Evolutionary conservation across 2,797 vertebrate species (phyloP).

Genomic region (Chloroceryle inda): DNA sequence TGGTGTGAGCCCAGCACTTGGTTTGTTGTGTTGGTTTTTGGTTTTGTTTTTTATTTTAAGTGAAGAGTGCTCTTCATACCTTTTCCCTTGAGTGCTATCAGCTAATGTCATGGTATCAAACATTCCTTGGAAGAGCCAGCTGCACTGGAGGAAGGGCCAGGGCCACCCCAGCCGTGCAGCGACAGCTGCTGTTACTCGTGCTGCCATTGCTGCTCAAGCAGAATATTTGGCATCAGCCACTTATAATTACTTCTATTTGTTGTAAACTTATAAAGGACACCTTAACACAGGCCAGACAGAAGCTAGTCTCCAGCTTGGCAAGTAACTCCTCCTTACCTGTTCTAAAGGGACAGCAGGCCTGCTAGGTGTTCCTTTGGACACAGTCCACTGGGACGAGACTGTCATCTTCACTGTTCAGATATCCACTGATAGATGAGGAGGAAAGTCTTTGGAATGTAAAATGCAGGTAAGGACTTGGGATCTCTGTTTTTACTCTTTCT

Average conservation of each 20-base stretch:
- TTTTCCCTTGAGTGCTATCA: not conserved
- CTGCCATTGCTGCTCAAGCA: not conserved
- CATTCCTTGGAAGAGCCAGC: not conserved
- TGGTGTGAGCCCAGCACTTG: not conserved
- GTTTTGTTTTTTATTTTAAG: not conserved
- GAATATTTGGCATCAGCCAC: not conserved
- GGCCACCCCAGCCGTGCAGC: not conserved
- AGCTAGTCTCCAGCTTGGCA: not conserved
- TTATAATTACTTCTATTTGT: not conserved
- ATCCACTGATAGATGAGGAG: rapidly evolving
- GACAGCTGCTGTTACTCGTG: rapidly evolving
- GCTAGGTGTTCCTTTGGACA: not conserved
- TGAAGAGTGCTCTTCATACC: not conserved
- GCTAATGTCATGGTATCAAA: not conserved
- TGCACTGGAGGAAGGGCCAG: not conserved
- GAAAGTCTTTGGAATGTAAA: not conserved
- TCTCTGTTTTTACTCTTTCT: not conserved
- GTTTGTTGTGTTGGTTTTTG: not conserved
- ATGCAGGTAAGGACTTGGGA: not conserved
- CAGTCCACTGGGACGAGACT: not conserved
- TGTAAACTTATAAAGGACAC: not conserved
- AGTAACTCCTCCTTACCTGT: not conserved
- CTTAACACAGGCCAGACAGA: not conserved
- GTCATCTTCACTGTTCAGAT: not conserved
- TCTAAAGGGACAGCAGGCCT: not conserved